Conservation (phyloP, 2,113 vertebrate genomes). For the Megaceryle torquata region DNA sequence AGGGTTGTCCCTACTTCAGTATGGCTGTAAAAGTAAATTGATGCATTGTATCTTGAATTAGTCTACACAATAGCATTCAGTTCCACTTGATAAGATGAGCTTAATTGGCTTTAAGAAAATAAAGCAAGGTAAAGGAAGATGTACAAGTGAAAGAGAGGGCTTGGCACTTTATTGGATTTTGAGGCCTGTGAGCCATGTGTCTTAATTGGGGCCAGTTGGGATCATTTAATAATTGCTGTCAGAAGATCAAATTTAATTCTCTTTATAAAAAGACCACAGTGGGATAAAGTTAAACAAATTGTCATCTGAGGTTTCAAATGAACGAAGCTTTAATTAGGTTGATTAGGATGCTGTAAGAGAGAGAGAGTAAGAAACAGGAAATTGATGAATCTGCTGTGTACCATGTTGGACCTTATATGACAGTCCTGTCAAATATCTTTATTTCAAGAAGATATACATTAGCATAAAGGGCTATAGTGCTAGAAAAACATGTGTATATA, state of each 20-base stretch:
- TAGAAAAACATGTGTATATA: neutral
- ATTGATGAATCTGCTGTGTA: conserved; percentile 78
- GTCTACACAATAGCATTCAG: conserved; percentile 8
- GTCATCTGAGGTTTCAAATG: conserved; percentile 97
- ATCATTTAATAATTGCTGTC: conserved; percentile 99
- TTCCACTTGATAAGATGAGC: conserved; percentile 47
- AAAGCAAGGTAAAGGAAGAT: conserved; percentile 69
- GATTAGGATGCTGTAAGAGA: conserved; percentile 89
- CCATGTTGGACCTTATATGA: conserved; percentile 62
- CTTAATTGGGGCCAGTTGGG: conserved; percentile 98
- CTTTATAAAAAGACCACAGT: conserved; percentile 94
- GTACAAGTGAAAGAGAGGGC: conserved; percentile 59
- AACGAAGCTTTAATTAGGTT: conserved; percentile 99
- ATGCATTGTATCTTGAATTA: conserved; percentile 2
- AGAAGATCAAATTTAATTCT: conserved; percentile 99
- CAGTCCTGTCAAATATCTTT: conserved; percentile 62
- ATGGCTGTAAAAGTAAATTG: neutral
- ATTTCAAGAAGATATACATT: conserved; percentile 44
- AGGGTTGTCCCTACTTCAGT: neutral
- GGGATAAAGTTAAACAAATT: conserved; percentile 98
- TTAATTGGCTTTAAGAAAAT: conserved; percentile 75
- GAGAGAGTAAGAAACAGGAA: conserved; percentile 80
- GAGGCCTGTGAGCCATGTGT: conserved; percentile 87
- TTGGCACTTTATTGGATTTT: conserved; percentile 77
- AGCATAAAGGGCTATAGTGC: neutral